Evolutionary conservation across 1,140 invertebrate species (phyloP).

Genomic region (Ctenoplectra terminalis): DNA sequence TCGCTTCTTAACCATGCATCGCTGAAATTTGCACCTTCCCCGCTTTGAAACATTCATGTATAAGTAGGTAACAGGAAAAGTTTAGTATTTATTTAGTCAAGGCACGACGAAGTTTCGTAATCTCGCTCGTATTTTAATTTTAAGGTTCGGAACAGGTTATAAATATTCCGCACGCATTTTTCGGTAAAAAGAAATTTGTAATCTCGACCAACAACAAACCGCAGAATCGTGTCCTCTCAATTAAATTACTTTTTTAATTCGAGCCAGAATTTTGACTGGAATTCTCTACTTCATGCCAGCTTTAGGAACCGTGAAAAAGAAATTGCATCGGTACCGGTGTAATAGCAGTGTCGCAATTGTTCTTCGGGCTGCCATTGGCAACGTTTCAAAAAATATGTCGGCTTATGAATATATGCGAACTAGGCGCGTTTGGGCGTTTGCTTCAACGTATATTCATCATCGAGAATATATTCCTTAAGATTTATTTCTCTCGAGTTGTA

Average conservation of each 20-base stretch:
- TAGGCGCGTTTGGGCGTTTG: too few relatives aligned
- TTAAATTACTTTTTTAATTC: slow-evolving; percentile 18
- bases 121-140: too few relatives aligned
- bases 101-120: too few relatives aligned
- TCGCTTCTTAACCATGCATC: too few relatives aligned
- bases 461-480: background rate
- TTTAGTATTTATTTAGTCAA: too few relatives aligned
- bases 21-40: too few relatives aligned
- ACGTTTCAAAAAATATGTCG: slow-evolving; percentile 21
- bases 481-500: background rate
- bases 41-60: too few relatives aligned
- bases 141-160: too few relatives aligned
- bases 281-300: slow-evolving; percentile 13
- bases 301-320: slow-evolving; percentile 20
- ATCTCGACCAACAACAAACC: background rate
- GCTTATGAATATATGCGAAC: background rate
- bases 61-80: too few relatives aligned
- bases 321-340: slow-evolving; percentile 14
- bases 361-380: slow-evolving; percentile 23
- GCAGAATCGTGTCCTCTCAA: background rate
- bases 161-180: too few relatives aligned
- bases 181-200: background rate
- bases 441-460: background rate
- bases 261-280: slow-evolving; percentile 4
- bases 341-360: slow-evolving; percentile 21